A percentile compares a stretch with the other conserved stretches of the same genome.
phyloP scores from a whole-genome alignment of 2,888 invertebrate species.

The Diploptera punctata region DNA sequence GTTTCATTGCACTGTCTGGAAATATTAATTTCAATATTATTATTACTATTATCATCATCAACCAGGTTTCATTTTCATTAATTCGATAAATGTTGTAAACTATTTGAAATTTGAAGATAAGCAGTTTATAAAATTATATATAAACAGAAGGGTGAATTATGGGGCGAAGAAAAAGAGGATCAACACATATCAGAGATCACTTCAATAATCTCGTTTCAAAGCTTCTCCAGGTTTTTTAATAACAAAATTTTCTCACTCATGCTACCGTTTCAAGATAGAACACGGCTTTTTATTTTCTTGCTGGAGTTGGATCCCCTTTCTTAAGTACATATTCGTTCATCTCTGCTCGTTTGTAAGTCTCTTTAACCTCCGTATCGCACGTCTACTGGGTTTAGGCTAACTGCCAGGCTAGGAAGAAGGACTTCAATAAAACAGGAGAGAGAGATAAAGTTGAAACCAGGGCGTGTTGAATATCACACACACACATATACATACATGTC shows the following conservation, averaged over 20 bases:
- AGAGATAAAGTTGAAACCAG: no score
- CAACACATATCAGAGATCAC: constrained; percentile 8
- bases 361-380: constrained; percentile 23
- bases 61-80: no score
- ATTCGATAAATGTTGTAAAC: no score
- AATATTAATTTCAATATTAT: no score
- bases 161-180: constrained; percentile 3
- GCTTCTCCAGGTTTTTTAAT: constrained; percentile 18
- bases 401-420: not conserved
- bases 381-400: constrained; percentile 15
- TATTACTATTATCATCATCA: no score
- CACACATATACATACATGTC: no score
- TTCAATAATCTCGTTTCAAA: constrained; percentile 1
- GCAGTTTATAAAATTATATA: not conserved
- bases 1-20: no score
- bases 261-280: constrained; percentile 29
- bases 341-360: constrained; percentile 16
- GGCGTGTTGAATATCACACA: no score
- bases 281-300: constrained; percentile 23
- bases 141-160: constrained; percentile 7
- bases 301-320: not conserved
- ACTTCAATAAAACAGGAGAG: no score
- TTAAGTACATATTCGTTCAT: constrained; percentile 30
- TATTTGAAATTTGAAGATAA: not conserved
- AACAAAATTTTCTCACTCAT: constrained; percentile 27